These are phyloP conservation scores for Trimorus sp. DNA, from an alignment of 2,888 invertebrate genomes.

Conservation along the genomic window DNA sequence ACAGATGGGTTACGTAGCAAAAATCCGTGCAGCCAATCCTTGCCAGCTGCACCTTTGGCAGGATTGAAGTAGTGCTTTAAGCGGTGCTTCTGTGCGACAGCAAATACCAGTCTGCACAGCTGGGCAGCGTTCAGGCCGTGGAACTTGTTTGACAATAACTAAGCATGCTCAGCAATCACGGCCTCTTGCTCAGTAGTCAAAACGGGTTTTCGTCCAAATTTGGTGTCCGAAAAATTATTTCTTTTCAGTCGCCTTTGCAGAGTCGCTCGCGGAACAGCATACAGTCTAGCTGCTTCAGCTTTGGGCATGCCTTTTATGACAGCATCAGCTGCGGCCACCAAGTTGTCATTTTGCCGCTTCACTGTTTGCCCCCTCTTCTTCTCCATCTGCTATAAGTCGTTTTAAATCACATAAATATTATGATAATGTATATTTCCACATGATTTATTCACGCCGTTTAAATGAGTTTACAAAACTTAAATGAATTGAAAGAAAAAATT, in stretches of 20 bases:
- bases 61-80: slow-evolving; percentile 70
- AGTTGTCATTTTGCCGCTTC: neutral
- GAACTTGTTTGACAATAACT: slow-evolving; percentile 65
- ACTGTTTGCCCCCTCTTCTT: neutral
- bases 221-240: slow-evolving; percentile 22
- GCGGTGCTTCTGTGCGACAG: slow-evolving; percentile 68
- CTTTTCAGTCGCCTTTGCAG: slow-evolving; percentile 62
- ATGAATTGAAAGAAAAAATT: too few relatives aligned
- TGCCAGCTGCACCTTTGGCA: slow-evolving; percentile 68
- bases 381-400: neutral
- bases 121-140: slow-evolving; percentile 57
- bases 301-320: neutral
- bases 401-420: neutral
- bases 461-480: too few relatives aligned
- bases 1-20: slow-evolving; percentile 66
- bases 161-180: slow-evolving; percentile 63
- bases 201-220: slow-evolving; percentile 58
- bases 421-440: neutral
- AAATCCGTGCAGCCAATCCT: slow-evolving; percentile 72
- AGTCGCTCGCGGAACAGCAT: slow-evolving; percentile 62
- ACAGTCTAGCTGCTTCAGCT: slow-evolving; percentile 45
- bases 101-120: slow-evolving; percentile 67
- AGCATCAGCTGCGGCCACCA: neutral
- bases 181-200: slow-evolving; percentile 68
- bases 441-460: too few relatives aligned